Base-by-base conservation (phyloP, 2,797 vertebrate species). In the Trematomus bernacchii region DNA sequence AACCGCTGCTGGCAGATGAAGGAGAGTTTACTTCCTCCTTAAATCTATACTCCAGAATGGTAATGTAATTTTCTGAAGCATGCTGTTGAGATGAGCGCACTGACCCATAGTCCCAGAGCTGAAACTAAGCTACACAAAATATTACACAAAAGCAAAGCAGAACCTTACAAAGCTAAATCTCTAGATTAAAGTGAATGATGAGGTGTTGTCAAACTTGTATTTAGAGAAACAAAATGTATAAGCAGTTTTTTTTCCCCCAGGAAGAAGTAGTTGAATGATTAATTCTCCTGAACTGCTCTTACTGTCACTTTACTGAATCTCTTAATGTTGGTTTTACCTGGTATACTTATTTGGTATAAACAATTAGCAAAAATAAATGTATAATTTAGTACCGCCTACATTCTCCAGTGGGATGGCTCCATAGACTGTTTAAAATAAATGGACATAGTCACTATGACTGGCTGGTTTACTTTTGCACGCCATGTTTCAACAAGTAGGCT, bases 21-120 rank as follows among this genome's bases (percentile, higher is more conserved):
- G 68, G 72, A 85, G 40, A 54, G 72, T 18, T 82, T 76, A 58
- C 73, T 61, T 80, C 57, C 66, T 79, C 53, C 51, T 68, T 46
- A 70, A 76, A 75, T 70, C 73, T 77, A 44, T 60, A 64, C 54
- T 69, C 73, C 69, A 75, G 61, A 54, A 64, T 40, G 44, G 48
- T 84, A 71, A 84, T 55, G 67, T 61, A 0, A 62, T 87, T 85
- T 85, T 84, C 70, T 78, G 53, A 77, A 77, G 62, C 37, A 54
- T 27, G 23, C n/a, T 27, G 54, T 51, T 64, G 58, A 86, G 70
- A 85, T 57, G 63, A 76, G 60, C 1, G 1, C 50, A 46, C 3
- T 48, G 37, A 62, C 50, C 27, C 59, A 23, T 15, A 13, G 42
- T 61, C 37, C 55, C 59, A 21, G 43, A 73, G 9, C 42, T 70